Base-by-base conservation (phyloP, 2,113 vertebrate species). In the Pachypanchax playfairii region DNA sequence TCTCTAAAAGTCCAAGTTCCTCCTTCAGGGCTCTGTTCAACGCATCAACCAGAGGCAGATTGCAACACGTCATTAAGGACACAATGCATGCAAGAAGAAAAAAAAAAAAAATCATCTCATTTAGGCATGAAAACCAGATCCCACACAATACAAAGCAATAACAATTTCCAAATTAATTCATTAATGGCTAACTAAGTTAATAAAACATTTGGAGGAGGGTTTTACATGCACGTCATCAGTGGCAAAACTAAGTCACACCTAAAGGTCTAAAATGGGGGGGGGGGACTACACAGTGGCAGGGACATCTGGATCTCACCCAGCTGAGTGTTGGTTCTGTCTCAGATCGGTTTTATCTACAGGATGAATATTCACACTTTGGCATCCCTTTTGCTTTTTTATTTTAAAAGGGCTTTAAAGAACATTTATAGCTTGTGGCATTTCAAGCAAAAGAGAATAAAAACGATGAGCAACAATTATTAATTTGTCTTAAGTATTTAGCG, bases 181-280 rank as follows among this genome's bases (percentile, higher is more conserved):
- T 86, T 70, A 79, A 76, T 58, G 71, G 70, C 76, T 76, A 85
- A 82, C 78, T 75, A 76, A 69, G 82, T 65, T 75, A 72, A 82
- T 84, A 80, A 77, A 78, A 77, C 70, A 68, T 73, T 70, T 7
- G 39, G 69, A 81, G 78, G 76, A 78, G 80, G 69, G 70, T 50
- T 82, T 82, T 63, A 84, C 87, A 91, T 91, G 89, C 90, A 88
- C 79, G 84, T 70, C 62, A 87, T 82, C 72, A 83, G 73, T 84
- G 85, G 80, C 49, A 68, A 65, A 63, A 73, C 65, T 22, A 71
- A 77, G 60, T 82, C 73, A 66, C 68, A 71, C 65, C 68, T 43
- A 77, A 70, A 83, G 81, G 70, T 85, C 65, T 64, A 39, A 67
- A 55, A 79, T 31, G 44, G 69, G 73, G n/a, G 44, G 69, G 73